Base-by-base conservation (phyloP, 2,797 vertebrate species). In the Betta splendens region DNA sequence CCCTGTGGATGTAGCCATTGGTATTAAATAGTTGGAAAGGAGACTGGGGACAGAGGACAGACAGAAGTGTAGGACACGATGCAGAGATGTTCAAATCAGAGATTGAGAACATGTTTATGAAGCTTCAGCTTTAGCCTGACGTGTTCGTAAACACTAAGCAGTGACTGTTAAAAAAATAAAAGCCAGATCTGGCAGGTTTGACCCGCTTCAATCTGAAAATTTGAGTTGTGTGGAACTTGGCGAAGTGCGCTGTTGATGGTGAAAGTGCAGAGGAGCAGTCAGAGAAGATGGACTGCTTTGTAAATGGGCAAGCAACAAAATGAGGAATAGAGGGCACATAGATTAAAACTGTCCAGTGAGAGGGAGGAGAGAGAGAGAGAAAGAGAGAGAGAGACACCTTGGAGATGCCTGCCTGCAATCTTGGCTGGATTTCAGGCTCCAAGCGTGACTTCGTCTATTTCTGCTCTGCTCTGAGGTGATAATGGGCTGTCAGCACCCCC, bases 391-490 rank as follows among this genome's bases (percentile, higher is more conserved):
- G 37, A 58, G 77, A 72, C 55, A 77, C 81, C 72, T 79, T 77
- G 81, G 76, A 83, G 75, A 74, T 78, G 73, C 58, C 71, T 75
- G 77, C 60, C 81, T 80, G 80, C 80, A 84, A 81, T 73, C 66
- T 81, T 87, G 85, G 79, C 83, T 80, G 66, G 40, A 60, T 83
- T 83, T 85, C 83, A 85, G 78, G 44, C 72, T 75, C 61, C 17
- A 58, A 80, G 82, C 80, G 43, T 85, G 85, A 86, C 85, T 88
- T 87, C 17, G 79, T 87, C 87, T 85, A 86, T 89, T 89, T 84
- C 81, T 86, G 80, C 84, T 87, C 81, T 87, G 83, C 79, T 79
- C 73, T 54, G 79, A 87, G 81, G 84, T 84, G 87, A 88, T 88
- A 87, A 88, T 90, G 84, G 86, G 65, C 83, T 88, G 89, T 88